Evolutionary conservation across 2,888 invertebrate species (phyloP).

Genomic region (Drosophila merina): DNA sequence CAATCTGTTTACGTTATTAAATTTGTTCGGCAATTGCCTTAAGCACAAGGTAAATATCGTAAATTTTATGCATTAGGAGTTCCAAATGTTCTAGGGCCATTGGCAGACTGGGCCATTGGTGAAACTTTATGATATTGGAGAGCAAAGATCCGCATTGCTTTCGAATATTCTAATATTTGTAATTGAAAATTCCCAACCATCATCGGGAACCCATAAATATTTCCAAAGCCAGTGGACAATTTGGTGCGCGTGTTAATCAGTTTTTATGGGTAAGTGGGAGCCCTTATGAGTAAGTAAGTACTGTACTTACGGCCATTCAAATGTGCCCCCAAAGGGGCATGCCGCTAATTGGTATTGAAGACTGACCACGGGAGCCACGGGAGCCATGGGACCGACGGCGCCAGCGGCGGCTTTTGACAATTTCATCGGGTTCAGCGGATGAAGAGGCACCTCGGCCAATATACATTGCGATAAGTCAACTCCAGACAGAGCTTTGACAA

Average conservation of each 20-base stretch:
- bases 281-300: slow-evolving; percentile 63
- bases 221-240: slow-evolving; percentile 29
- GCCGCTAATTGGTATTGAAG: slow-evolving; percentile 66
- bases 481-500: slow-evolving; percentile 76
- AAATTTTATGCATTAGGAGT: slow-evolving; percentile 46
- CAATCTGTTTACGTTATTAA: slow-evolving; percentile 61
- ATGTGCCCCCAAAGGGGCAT: slow-evolving; percentile 45
- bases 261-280: slow-evolving; percentile 14
- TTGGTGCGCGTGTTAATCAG: slow-evolving; percentile 23
- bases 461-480: slow-evolving; percentile 64
- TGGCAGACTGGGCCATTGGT: background rate
- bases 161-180: slow-evolving; percentile 1
- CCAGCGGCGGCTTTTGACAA: slow-evolving; percentile 68
- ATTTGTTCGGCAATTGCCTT: slow-evolving; percentile 53
- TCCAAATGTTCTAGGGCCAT: slow-evolving; percentile 13
- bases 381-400: slow-evolving; percentile 53
- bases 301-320: slow-evolving; percentile 51
- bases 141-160: slow-evolving; percentile 4
- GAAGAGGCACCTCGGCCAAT: slow-evolving; percentile 44
- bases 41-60: slow-evolving; percentile 58
- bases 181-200: slow-evolving; percentile 46
- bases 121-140: slow-evolving; percentile 10
- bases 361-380: slow-evolving; percentile 50
- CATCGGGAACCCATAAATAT: slow-evolving; percentile 44
- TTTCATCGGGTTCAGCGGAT: slow-evolving; percentile 64